These are phyloP conservation scores for Actenoides lindsayi DNA, from an alignment of 2,113 vertebrate genomes.

Conservation along the genomic window DNA sequence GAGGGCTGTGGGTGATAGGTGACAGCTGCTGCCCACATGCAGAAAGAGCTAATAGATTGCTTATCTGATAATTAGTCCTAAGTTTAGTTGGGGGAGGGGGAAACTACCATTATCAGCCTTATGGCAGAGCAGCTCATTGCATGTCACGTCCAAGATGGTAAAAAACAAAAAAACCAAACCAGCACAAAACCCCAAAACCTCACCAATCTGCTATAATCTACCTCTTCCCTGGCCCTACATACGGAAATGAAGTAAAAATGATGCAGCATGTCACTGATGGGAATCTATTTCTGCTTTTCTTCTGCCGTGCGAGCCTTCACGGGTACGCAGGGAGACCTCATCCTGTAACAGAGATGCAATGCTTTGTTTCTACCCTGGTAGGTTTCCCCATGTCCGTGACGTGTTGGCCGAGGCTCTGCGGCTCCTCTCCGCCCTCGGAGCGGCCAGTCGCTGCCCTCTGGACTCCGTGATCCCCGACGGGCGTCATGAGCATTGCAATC, in stretches of 20 bases:
- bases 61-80: constrained; percentile 14
- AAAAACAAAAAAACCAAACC: not conserved
- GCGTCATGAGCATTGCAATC: constrained; percentile 99
- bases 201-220: not conserved
- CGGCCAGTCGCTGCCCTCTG: constrained; percentile 88
- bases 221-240: not conserved
- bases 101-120: not conserved
- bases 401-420: constrained; percentile 90
- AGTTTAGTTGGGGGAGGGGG: constrained; percentile 10
- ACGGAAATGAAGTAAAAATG: not conserved
- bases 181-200: not conserved
- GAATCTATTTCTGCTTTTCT: not conserved
- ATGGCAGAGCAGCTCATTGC: not conserved
- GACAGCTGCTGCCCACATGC: constrained; percentile 16
- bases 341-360: not conserved
- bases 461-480: constrained; percentile 94
- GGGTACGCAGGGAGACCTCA: not conserved
- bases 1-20: not conserved
- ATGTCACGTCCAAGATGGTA: not conserved
- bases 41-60: constrained; percentile 18
- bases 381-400: constrained; percentile 96
- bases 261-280: not conserved
- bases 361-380: constrained; percentile 70
- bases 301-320: not conserved
- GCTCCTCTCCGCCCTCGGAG: constrained; percentile 91